These are phyloP conservation scores for Pteruthius melanotis DNA, from an alignment of 2,113 vertebrate genomes.

Conservation along the genomic window DNA sequence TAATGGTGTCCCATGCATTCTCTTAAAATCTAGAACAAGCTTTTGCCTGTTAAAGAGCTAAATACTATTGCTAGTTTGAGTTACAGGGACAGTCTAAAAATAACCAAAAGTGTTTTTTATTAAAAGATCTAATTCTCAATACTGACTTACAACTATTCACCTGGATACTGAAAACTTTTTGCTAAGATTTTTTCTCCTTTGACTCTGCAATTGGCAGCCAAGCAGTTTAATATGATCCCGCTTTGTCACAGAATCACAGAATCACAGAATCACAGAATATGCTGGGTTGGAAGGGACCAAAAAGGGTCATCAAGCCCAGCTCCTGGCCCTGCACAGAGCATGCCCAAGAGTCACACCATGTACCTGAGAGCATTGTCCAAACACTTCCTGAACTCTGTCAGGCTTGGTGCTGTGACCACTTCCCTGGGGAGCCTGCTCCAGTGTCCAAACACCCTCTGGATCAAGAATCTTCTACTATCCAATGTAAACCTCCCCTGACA, in stretches of 20 bases:
- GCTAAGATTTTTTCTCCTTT: background rate
- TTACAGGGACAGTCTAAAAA: background rate
- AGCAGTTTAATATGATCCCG: background rate
- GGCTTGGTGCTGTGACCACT: background rate
- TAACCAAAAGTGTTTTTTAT: background rate
- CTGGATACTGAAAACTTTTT: background rate
- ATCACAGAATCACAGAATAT: background rate
- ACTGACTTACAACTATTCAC: background rate
- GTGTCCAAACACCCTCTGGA: rapidly evolving
- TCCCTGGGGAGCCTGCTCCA: background rate
- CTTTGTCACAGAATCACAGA: background rate
- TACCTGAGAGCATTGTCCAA: rapidly evolving
- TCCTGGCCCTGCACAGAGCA: background rate
- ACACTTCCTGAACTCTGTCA: background rate
- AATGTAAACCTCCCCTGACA: background rate
- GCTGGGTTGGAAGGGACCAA: background rate
- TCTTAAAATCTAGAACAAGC: background rate
- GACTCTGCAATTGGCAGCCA: background rate
- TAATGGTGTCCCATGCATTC: background rate
- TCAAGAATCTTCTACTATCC: background rate
- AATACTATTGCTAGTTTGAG: background rate
- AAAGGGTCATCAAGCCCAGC: background rate
- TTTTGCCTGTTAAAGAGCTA: background rate
- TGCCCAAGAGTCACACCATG: background rate
- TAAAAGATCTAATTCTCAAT: background rate